Conservation (phyloP, 2,888 invertebrate species). For the Odontomyia ornata region DNA sequence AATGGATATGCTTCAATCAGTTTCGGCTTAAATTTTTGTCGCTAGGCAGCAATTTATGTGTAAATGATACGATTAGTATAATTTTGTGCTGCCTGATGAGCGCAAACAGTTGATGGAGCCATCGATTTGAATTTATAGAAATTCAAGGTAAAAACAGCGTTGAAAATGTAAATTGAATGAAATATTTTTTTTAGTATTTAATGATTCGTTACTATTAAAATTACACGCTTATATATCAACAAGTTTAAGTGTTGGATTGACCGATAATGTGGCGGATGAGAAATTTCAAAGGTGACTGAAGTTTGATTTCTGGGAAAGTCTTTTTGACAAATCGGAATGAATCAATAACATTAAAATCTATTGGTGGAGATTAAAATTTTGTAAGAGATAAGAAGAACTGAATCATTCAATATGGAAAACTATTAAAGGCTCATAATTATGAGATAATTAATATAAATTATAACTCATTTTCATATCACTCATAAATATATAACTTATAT, state of each 20-base stretch:
- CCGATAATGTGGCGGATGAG: not conserved
- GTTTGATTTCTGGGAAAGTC: too few species aligned
- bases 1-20: not conserved
- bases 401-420: too few species aligned
- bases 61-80: not conserved
- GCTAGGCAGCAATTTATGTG: conserved; percentile 1
- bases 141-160: not conserved
- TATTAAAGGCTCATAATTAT: too few species aligned
- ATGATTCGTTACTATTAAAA: not conserved
- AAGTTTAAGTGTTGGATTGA: not conserved
- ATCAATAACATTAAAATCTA: too few species aligned
- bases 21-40: conserved; percentile 22
- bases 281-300: not conserved
- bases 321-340: too few species aligned
- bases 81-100: not conserved
- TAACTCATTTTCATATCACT: too few species aligned
- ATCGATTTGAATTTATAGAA: not conserved
- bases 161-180: conserved; percentile 13
- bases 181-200: not conserved
- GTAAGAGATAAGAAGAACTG: too few species aligned
- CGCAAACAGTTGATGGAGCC: not conserved
- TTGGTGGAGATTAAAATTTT: too few species aligned
- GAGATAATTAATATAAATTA: too few species aligned
- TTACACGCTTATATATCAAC: not conserved
- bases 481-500: too few species aligned